Percentiles rank a stretch among this genome's conserved stretches.
These are phyloP conservation scores for Threskiornis aethiopicus DNA, from an alignment of 2,797 vertebrate species.

Conservation along the genomic window DNA sequence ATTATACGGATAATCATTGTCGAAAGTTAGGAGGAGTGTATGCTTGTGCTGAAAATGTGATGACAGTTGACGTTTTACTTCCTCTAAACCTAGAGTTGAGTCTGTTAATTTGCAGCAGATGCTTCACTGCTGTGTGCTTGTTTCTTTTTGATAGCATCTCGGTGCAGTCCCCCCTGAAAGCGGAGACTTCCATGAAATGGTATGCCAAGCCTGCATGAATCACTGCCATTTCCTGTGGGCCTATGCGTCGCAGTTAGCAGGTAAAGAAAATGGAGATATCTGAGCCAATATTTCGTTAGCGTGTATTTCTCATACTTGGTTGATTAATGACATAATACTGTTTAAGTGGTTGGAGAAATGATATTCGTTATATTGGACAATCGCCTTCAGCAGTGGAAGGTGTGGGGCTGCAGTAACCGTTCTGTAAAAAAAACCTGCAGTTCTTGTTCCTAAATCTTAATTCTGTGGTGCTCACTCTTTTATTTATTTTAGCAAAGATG, in stretches of 20 bases:
- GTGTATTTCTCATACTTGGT: neutral
- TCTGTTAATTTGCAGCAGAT: neutral
- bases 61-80: neutral
- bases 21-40: neutral
- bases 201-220: conserved; percentile 93
- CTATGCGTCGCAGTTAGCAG: conserved; percentile 83
- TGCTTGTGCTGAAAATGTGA: neutral
- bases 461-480: neutral
- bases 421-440: neutral
- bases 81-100: neutral
- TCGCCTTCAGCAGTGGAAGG: neutral
- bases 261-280: conserved; percentile 67
- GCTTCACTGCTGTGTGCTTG: neutral
- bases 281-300: neutral
- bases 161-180: conserved; percentile 87
- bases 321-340: neutral
- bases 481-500: neutral
- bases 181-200: conserved; percentile 94
- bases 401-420: neutral
- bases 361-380: neutral
- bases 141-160: conserved; percentile 83
- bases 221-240: conserved; percentile 86
- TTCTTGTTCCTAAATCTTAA: neutral
- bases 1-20: neutral
- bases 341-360: neutral